Evolutionary conservation across 2,888 invertebrate genomes (phyloP), one percentile per base, ranked within the genome.

Genomic region (Clunio marinus): DNA sequence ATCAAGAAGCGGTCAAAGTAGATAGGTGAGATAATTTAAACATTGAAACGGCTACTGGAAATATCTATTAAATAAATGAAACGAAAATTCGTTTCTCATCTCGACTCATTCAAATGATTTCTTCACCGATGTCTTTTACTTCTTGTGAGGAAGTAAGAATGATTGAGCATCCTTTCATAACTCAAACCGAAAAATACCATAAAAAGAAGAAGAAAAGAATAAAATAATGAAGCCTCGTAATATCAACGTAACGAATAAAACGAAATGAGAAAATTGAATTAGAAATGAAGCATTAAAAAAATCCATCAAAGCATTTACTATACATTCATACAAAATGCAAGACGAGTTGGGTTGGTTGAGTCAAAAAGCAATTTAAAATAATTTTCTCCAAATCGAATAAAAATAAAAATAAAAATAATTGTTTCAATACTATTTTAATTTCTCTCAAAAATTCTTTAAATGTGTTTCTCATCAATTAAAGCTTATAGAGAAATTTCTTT

Each of bases 41-140:
- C 20, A 60, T 60, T 37, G 60, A 60, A 60, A 60, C 24, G 10
- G 57, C 57, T 57, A 57, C 57, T 57, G 57, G 32, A 32, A 32
- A 32, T 32, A 10, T 4, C 4, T 7, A 32, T 7, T 4, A 32
- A 32, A 32, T 32, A 10, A 32, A 32, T 4, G 32, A 7, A 10
- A 4, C 4, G 10, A 32, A 10, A 10, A 32, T 32, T 32, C 5
- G 32, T 4, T 32, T 32, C 10, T n/a, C n/a, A n/a, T n/a, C n/a
- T n/a, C n/a, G n/a, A n/a, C n/a, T n/a, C 41, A 41, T 10, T 41
- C 41, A 2, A 41, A n/a, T 41, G 2, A n/a, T 41, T 41, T 2
- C 10, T 41, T 10, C 4, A 10, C 15, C 41, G 15, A n/a, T n/a
- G 7, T 20, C 22, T 8, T 51, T 51, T 17, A 8, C 17, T 51